Evolutionary conservation across 2,888 invertebrate genomes (phyloP), one percentile per base, ranked within the genome.

Genomic region (Drosophila robusta): DNA sequence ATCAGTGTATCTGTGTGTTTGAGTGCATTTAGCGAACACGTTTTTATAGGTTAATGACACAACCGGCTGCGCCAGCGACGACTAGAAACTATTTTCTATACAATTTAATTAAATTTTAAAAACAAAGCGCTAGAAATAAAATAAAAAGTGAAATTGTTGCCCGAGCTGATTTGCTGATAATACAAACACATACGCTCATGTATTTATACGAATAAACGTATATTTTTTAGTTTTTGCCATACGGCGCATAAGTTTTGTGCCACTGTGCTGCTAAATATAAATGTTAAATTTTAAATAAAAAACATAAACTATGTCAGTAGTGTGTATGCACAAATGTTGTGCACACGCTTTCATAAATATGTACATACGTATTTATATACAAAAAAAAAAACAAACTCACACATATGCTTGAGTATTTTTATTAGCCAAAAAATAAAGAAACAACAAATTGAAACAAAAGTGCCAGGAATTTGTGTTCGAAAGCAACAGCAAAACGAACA

Each of bases 1-100:
- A 14, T 67, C 22, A 42, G 12, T 42, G 41, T 57, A 34, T 49
- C 1, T 47, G 36, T 47, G 58, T 62, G 22, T 55, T 46, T 63
- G 51, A 44, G 51, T 77, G 68, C 70, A 68, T 70, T 73, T 61
- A 65, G 66, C 66, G 84, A 87, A 78, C 89, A 89, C 89, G 90
- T 89, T 90, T 90, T 90, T 90, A 90, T 90, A 86, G 90, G 91
- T 90, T 90, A 90, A 91, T 91, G 90, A 90, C 90, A 90, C 66
- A 78, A 75, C 39, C 69, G 73, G 70, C 66, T 56, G 69, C 61
- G 66, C 42, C 49, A 63, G 58, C 56, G 72, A 63, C 78, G 56
- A 71, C 66, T 85, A 78, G 49, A 61, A 58, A 71, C 54, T 55
- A 63, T 45, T 71, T 61, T 55, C 56, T 46, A 51, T 55, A 57